Percentiles rank a stretch among this genome's conserved stretches.
Evolutionary conservation across 92 coral and sea anemone species (phyloP).

Genomic region (Scolanthus callimorphus): DNA sequence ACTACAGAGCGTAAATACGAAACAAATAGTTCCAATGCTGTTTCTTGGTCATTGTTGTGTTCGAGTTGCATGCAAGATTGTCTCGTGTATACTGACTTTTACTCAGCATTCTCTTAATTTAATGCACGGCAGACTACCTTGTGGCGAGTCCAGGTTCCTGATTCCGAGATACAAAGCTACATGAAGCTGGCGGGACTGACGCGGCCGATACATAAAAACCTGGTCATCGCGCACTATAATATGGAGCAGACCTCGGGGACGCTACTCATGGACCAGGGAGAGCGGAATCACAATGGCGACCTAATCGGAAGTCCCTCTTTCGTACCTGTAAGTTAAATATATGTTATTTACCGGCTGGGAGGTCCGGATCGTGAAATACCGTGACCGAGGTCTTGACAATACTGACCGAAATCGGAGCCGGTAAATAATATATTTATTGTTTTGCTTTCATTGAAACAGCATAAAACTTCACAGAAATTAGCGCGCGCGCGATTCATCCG

Average conservation of each 20-base stretch:
- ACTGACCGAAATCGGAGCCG: neutral
- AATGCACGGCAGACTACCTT: conserved; percentile 87
- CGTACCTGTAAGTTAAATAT: conserved; percentile 58
- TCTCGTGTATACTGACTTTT: too few species aligned
- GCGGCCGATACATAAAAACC: conserved; percentile 88
- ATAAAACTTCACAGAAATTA: too few species aligned
- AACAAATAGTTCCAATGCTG: too few species aligned
- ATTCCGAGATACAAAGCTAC: conserved; percentile 73
- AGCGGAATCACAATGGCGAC: conserved; percentile 67
- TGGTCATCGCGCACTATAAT: conserved; percentile 83
- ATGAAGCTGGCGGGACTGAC: conserved; percentile 88
- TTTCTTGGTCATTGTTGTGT: too few species aligned
- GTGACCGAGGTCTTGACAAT: too few species aligned
- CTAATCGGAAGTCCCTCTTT: conserved; percentile 70
- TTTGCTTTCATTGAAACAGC: too few species aligned
- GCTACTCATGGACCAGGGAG: conserved; percentile 63
- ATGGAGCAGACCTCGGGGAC: conserved; percentile 74
- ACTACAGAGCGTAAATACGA: too few species aligned
- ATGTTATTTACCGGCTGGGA: too few species aligned
- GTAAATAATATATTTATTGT: neutral
- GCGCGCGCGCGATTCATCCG: too few species aligned
- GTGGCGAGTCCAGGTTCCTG: conserved; percentile 79
- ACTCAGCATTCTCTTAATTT: too few species aligned
- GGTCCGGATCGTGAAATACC: too few species aligned
- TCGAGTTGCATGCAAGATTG: too few species aligned